A percentile compares a stretch with the other conserved stretches of the same genome.
Evolutionary conservation across 2,797 vertebrate genomes (phyloP).

Genomic region (Varecia variegata): DNA sequence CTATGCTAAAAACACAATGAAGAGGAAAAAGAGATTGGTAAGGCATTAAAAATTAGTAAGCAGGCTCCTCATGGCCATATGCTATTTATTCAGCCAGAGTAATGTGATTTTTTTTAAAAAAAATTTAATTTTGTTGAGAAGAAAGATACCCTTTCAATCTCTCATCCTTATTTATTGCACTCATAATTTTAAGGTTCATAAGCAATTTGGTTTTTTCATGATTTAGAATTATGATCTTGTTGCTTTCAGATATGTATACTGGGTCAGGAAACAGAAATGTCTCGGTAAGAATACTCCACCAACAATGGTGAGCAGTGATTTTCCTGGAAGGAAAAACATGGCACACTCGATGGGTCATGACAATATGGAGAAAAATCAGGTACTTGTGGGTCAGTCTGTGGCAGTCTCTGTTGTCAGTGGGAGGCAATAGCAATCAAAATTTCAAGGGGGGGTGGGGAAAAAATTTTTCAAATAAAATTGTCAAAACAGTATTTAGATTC

Average conservation of each 20-base stretch:
- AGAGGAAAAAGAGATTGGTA: background rate
- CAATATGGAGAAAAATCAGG: background rate
- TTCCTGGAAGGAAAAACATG: background rate
- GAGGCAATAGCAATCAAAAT: background rate
- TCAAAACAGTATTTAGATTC: background rate
- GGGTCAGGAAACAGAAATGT: background rate
- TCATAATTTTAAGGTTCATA: background rate
- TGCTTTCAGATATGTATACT: background rate
- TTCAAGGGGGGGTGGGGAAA: background rate
- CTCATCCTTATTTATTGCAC: conserved; percentile 5
- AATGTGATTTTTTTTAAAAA: background rate
- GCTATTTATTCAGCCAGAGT: background rate
- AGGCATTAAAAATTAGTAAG: conserved; percentile 10
- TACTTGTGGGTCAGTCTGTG: background rate
- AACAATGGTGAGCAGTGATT: background rate
- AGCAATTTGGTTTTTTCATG: no score
- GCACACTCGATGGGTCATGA: background rate
- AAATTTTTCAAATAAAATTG: background rate
- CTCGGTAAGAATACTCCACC: background rate
- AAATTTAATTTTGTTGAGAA: background rate
- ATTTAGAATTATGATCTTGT: background rate
- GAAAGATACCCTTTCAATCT: background rate
- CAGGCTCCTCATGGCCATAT: background rate
- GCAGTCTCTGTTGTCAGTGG: background rate
- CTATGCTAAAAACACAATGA: background rate